Base-by-base conservation (phyloP, 2,888 invertebrate genomes). In the Crepidodera aurea region DNA sequence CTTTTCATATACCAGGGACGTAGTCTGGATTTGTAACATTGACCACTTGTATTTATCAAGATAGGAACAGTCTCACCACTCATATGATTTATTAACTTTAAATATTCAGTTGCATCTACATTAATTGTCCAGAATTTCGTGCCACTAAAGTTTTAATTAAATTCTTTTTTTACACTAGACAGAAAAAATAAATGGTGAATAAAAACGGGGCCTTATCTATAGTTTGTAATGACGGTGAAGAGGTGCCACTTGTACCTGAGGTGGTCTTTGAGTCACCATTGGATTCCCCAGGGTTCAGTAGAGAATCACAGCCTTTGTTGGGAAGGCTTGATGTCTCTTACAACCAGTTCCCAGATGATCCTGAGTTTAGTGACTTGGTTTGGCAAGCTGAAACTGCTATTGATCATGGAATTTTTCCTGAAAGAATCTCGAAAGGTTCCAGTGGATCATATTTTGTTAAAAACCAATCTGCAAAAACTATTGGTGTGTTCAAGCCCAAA, bases 361-460 rank as follows among this genome's bases (percentile, higher is more conserved):
- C 94, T 4, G 89, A 90, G 71, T 98, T 96, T 82, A 90, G 90
- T 66, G 93, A 94, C 76, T 82, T 95, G 78, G 90, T 98, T 54
- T 90, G 91, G 84, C 92, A 94, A 80, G 92, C 94, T 50, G 97
- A 96, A 83, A 86, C 88, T 74, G 98, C 98, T 53, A 97, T 99
- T 75, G 96, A 98, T 80, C 91, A 91, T 83, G 95, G 94, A 51
- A 92, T 98, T 73, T 93, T 90, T 82, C 99, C 99, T 0, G 96
- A 98, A 82, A 86, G 99, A 80, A 99, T 99, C 83, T 97, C 94
- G 78, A 98, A 99, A 83, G 99, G 99, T 22, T 98, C 98, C 61
- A 98, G 98, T 82, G 99, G 99, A 16, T 98, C 98, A 72, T 99
- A 99, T 83, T 99, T 99, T 84, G 98, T 98, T 61, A 98, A 96